A percentile compares a stretch with the other conserved stretches of the same genome.
Conservation (phyloP, 2,797 vertebrate species). For the Protonibea diacanthus region DNA sequence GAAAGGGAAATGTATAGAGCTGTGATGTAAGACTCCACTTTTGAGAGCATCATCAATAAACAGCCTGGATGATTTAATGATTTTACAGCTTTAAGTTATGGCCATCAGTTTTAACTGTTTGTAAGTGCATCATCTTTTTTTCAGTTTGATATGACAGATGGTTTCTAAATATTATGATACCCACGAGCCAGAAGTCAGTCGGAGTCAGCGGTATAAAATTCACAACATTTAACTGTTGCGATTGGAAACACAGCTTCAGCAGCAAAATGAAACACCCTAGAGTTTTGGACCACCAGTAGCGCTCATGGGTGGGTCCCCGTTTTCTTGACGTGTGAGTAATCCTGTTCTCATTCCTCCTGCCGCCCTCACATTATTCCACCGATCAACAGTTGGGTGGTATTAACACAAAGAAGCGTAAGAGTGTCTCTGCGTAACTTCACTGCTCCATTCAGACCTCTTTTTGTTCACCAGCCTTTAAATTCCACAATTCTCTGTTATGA, state of each 20-base stretch:
- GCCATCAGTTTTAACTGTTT: not conserved
- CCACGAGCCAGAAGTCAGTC: slow-evolving; percentile 9
- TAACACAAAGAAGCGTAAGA: not conserved
- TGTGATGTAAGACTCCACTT: not conserved
- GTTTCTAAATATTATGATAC: not conserved
- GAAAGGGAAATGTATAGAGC: not conserved
- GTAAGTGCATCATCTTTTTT: not conserved
- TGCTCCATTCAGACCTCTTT: not conserved
- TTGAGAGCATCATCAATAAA: not conserved
- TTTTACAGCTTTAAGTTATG: not conserved
- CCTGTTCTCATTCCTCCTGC: not conserved
- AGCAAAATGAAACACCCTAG: not conserved
- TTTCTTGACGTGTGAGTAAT: not conserved
- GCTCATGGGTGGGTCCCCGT: not conserved
- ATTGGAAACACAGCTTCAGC: not conserved
- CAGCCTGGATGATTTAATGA: not conserved
- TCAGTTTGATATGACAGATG: slow-evolving; percentile 12
- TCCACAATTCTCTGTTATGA: not conserved
- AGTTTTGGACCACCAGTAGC: not conserved
- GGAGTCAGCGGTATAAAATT: not conserved
- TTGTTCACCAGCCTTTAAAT: not conserved
- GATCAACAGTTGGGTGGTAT: not conserved
- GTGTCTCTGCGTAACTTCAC: no score
- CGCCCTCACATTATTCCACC: not conserved
- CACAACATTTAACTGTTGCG: not conserved